Evolutionary conservation across 1,140 invertebrate genomes (phyloP).

Genomic region (Drosophila pallidifrons): DNA sequence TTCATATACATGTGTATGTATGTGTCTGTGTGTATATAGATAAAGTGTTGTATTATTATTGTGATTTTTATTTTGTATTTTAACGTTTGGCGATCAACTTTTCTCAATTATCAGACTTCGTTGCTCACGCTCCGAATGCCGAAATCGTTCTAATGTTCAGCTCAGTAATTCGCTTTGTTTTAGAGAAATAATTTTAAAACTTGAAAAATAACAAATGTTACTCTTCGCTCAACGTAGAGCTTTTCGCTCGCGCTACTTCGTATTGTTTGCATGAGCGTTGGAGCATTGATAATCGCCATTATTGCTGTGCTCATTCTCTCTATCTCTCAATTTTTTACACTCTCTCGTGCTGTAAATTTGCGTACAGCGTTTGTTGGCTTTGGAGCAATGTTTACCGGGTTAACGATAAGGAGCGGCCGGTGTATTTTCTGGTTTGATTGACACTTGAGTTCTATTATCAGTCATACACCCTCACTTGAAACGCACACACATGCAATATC

Average conservation of each 20-base stretch:
- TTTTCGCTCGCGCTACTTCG: slow-evolving; percentile 12
- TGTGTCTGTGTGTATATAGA: slow-evolving; percentile 7
- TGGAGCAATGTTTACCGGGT: slow-evolving; percentile 8
- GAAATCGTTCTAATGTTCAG: slow-evolving; percentile 49
- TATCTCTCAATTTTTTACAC: not conserved
- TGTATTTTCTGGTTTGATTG: slow-evolving; percentile 31
- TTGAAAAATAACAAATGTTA: slow-evolving; percentile 4
- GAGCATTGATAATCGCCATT: not conserved
- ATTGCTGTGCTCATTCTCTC: not conserved
- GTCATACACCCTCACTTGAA: slow-evolving; percentile 19
- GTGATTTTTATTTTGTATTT: slow-evolving; percentile 12
- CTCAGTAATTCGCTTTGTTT: slow-evolving; percentile 29
- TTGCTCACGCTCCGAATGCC: slow-evolving; percentile 27
- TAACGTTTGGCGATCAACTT: not conserved
- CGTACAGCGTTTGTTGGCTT: slow-evolving; percentile 20
- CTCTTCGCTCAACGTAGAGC: not conserved
- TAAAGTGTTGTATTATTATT: slow-evolving; percentile 27
- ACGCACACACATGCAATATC: not conserved
- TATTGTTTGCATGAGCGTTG: not conserved
- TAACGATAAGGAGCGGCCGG: slow-evolving; percentile 38
- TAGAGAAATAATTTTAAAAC: slow-evolving; percentile 10
- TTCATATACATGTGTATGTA: not conserved
- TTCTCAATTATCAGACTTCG: slow-evolving; percentile 35
- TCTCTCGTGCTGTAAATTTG: slow-evolving; percentile 3
- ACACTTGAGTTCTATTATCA: slow-evolving; percentile 45